Percentiles rank a stretch among this genome's conserved stretches.
phyloP scores from a whole-genome alignment of 2,113 vertebrate species.

The Mus pahari region DNA sequence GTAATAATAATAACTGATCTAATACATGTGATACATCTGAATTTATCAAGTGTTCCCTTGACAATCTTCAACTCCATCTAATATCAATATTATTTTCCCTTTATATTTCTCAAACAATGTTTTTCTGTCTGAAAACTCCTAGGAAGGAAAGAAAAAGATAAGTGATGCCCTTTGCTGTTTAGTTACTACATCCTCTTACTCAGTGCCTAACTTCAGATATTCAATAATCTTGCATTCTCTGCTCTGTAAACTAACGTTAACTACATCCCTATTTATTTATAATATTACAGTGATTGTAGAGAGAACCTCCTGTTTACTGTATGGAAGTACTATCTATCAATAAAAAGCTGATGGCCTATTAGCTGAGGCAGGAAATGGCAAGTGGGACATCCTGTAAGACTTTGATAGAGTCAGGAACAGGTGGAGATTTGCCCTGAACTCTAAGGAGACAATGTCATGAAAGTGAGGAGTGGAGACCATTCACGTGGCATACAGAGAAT shows the following conservation, averaged over 20 bases:
- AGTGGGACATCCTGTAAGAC: too few species aligned
- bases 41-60: not conserved
- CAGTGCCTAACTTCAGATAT: not conserved
- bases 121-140: not conserved
- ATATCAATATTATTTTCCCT: not conserved
- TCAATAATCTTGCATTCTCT: not conserved
- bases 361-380: too few species aligned
- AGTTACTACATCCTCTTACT: not conserved
- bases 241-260: not conserved
- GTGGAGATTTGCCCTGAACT: too few species aligned
- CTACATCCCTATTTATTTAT: not conserved
- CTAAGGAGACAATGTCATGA: too few species aligned
- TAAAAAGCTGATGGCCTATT: too few species aligned
- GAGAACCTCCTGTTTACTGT: too few species aligned
- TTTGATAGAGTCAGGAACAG: too few species aligned
- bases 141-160: not conserved
- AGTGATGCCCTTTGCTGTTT: not conserved
- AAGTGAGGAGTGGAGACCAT: too few species aligned
- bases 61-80: not conserved
- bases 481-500: too few species aligned
- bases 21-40: not conserved
- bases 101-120: not conserved
- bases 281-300: not conserved
- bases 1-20: not conserved
- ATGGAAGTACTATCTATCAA: too few species aligned